Evolutionary conservation across 2,113 vertebrate genomes (phyloP), one percentile per base, ranked within the genome.

Genomic region (Penelope pileata): DNA sequence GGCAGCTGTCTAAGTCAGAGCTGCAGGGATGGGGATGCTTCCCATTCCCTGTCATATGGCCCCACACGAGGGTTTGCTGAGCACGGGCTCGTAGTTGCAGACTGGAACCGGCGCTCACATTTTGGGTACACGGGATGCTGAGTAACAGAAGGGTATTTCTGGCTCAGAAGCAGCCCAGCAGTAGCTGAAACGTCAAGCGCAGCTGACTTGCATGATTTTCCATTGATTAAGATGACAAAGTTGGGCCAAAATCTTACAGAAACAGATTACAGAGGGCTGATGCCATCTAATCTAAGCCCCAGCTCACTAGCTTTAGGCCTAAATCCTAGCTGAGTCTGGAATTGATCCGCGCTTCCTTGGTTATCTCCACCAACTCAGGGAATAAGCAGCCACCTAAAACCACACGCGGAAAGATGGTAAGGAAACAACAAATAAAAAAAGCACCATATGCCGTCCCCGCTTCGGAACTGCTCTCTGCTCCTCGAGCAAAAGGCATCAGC

Each of bases 211-310:
- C 89, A 94, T 94, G 96, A 95, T 97, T 94, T 94, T 83, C 82
- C 67, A 90, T 79, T 96, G 96, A 95, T 96, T 95, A 96, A 87
- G 95, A 95, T 87, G 96, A 87, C 86, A 90, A 93, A 87, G 63
- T 88, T 73, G 82, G 87, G 87, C 95, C 94, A 95, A 95, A 92
- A 92, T 69, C 84, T 92, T 85, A 34, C 69, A 66, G 63, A 91
- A 59, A 80, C 43, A 36, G 84, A 87, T 96, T 95, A 90, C 40
- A 85, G 82, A 90, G 64, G 79, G 54, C 76, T 88, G 95, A 97
- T 96, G 93, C 93, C 84, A 94, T 94, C 93, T 93, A 92, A 95
- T 93, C 94, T 90, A 87, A 94, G 74, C 78, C 87, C 82, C 86
- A 80, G 86, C 63, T 94, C 91, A 85, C 63, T 69, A 85, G 95